Percentiles rank a stretch among this genome's conserved stretches.
Conservation (phyloP, 2,113 vertebrate genomes). For the Falcunculus frontatus region DNA sequence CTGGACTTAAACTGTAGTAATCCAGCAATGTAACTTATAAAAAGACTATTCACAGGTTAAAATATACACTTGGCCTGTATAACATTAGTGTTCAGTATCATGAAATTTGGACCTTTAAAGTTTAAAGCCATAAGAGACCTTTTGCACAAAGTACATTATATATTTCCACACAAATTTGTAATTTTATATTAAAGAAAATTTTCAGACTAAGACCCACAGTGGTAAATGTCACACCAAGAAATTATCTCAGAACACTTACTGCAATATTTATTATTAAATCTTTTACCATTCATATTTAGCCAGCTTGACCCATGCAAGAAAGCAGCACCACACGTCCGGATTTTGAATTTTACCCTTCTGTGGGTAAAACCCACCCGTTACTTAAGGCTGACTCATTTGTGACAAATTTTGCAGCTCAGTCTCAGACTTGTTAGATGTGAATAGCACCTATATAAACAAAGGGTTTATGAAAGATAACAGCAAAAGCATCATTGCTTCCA, state of each 20-base stretch:
- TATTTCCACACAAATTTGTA: background rate
- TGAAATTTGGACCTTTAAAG: background rate
- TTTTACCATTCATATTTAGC: background rate
- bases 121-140: background rate
- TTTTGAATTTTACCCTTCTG: background rate
- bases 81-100: background rate
- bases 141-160: background rate
- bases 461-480: constrained; percentile 22
- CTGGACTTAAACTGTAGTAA: background rate
- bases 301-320: background rate
- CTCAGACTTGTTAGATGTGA: constrained; percentile 42
- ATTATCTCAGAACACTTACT: background rate
- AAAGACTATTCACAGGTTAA: background rate
- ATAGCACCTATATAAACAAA: constrained; percentile 52
- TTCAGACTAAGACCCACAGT: accelerated
- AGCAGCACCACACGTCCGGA: background rate
- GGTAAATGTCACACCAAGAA: background rate
- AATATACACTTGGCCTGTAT: background rate
- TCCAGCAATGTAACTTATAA: background rate
- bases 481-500: background rate
- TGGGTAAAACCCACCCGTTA: background rate
- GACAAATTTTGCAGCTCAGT: constrained; percentile 14
- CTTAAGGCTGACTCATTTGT: constrained; percentile 1
- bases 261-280: background rate
- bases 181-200: background rate